Percentiles rank a stretch among this genome's conserved stretches.
phyloP scores from a whole-genome alignment of 23 tunicate genomes.

The Corella eumyota region DNA sequence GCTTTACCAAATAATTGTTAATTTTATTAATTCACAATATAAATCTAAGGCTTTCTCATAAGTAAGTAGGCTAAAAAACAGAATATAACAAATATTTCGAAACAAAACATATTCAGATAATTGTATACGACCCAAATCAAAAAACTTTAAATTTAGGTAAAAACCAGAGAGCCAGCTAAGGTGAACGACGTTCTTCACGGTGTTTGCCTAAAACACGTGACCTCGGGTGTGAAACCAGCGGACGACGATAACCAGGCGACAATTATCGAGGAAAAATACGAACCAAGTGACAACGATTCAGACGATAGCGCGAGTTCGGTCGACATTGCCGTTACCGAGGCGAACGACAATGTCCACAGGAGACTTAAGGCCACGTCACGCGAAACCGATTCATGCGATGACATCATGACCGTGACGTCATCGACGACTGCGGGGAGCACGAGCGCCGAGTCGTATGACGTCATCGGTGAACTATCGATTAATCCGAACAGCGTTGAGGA shows the following conservation, averaged over 20 bases:
- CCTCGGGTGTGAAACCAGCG: conserved; percentile 53
- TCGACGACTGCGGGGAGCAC: conserved; percentile 66
- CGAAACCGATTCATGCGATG: conserved; percentile 18
- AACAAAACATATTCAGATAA: too few species aligned
- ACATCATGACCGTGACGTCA: conserved; percentile 42
- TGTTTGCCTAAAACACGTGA: conserved; percentile 49
- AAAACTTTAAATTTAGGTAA: conserved; percentile 57
- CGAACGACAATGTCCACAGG: conserved; percentile 48
- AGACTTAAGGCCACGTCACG: conserved; percentile 9
- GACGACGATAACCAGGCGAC: conserved; percentile 11
- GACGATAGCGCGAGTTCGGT: conserved; percentile 26
- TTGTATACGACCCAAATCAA: too few species aligned
- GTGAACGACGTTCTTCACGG: conserved; percentile 77
- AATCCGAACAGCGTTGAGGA: conserved; percentile 91
- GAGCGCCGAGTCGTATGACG: conserved; percentile 85
- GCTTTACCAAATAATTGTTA: too few species aligned
- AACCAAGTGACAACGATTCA: conserved; percentile 15
- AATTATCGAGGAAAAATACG: conserved; percentile 6
- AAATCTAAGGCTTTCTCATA: too few species aligned
- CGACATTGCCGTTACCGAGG: conserved; percentile 34
- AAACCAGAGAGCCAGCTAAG: conserved; percentile 61
- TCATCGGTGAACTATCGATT: conserved; percentile 78
- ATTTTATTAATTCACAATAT: too few species aligned
- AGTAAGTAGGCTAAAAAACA: too few species aligned
- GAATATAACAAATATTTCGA: too few species aligned